Percentiles rank a stretch among this genome's conserved stretches.
These are phyloP conservation scores for Thymelicus lineola DNA, from an alignment of 2,888 invertebrate species.

Conservation along the genomic window DNA sequence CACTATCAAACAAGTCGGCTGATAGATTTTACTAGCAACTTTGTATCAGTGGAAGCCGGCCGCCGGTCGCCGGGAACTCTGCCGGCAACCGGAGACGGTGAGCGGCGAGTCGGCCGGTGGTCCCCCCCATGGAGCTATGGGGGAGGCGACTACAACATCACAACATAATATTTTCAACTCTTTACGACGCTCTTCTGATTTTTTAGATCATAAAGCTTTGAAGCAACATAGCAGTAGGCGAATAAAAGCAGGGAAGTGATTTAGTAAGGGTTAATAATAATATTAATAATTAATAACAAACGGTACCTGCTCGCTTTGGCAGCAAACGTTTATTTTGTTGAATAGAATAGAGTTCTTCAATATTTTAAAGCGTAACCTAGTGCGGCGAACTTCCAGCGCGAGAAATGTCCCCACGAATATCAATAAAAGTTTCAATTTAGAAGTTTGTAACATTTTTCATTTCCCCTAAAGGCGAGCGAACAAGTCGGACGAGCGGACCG, in stretches of 20 bases:
- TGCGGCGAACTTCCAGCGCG: background rate
- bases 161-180: too few species aligned
- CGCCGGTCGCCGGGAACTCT: background rate
- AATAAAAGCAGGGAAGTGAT: too few species aligned
- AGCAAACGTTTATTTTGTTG: background rate
- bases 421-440: constrained; percentile 13
- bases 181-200: too few species aligned
- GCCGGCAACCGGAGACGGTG: background rate
- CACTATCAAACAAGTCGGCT: background rate
- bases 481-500: constrained; percentile 9
- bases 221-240: too few species aligned
- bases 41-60: background rate
- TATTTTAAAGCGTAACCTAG: constrained; percentile 2
- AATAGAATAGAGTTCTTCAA: background rate
- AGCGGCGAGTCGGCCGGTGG: background rate
- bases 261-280: too few species aligned
- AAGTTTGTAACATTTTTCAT: constrained; percentile 22
- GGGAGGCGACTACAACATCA: too few species aligned
- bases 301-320: too few species aligned
- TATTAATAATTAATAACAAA: too few species aligned
- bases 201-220: too few species aligned
- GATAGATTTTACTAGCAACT: constrained; percentile 11
- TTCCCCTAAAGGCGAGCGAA: constrained; percentile 10
- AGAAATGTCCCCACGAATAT: constrained; percentile 1
- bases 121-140: too few species aligned